These are phyloP conservation scores for Ostrea edulis DNA, from an alignment of 1,140 invertebrate genomes.

Conservation along the genomic window DNA sequence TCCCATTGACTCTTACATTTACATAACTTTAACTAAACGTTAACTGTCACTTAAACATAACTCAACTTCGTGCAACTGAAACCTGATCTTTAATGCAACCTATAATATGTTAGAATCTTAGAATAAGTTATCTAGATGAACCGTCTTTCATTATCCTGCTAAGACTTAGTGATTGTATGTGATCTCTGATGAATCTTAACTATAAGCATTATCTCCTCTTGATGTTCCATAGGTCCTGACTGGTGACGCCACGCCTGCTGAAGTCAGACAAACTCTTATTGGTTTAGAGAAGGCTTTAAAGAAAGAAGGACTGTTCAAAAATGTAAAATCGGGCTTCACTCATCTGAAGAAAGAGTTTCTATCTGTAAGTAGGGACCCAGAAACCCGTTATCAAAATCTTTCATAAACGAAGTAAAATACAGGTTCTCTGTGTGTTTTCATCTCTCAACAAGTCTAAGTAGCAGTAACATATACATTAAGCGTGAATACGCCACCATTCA, in stretches of 20 bases:
- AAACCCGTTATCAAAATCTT: too few species aligned
- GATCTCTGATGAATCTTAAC: too few species aligned
- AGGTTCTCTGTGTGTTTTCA: background rate
- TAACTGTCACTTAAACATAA: too few species aligned
- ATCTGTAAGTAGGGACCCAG: slow-evolving; percentile 48
- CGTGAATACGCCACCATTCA: background rate
- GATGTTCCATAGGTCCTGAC: slow-evolving; percentile 44
- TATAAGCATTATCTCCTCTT: background rate
- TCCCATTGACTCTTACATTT: too few species aligned
- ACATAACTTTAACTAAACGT: too few species aligned
- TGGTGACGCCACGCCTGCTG: slow-evolving; percentile 43
- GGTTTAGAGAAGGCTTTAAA: slow-evolving; percentile 62
- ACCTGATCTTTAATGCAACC: too few species aligned
- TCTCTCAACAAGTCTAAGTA: background rate
- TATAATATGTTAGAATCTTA: too few species aligned
- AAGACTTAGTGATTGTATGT: too few species aligned
- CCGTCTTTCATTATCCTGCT: too few species aligned
- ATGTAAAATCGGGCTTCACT: slow-evolving; percentile 61
- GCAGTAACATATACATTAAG: background rate
- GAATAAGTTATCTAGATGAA: too few species aligned
- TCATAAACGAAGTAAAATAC: background rate
- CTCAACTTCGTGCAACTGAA: too few species aligned
- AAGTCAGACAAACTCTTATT: slow-evolving; percentile 52
- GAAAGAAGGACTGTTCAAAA: slow-evolving; percentile 65
- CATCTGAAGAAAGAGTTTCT: slow-evolving; percentile 61